Percentiles rank a stretch among this genome's conserved stretches.
phyloP scores from a whole-genome alignment of 2,797 vertebrate genomes.

The Microctenopoma steveboyesi region DNA sequence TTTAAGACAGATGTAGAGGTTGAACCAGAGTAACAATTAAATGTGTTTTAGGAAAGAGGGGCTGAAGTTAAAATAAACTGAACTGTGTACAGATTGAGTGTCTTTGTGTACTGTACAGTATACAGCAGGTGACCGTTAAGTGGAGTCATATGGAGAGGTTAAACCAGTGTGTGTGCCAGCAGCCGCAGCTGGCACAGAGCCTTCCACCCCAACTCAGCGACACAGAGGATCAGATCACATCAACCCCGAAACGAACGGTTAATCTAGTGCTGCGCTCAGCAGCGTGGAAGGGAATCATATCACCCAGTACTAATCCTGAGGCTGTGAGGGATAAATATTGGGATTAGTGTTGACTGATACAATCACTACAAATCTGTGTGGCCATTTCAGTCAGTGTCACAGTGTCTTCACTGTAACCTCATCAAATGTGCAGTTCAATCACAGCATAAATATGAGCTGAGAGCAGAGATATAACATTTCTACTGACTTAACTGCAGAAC shows the following conservation, averaged over 20 bases:
- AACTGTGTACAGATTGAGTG: conserved; percentile 8
- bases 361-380: conserved; percentile 62
- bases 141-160: conserved; percentile 57
- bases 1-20: neutral
- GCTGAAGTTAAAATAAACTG: conserved; percentile 15
- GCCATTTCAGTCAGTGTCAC: conserved; percentile 10
- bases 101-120: conserved; percentile 19
- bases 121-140: conserved; percentile 48
- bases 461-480: neutral
- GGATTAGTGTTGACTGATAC: conserved; percentile 65
- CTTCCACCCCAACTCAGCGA: conserved; percentile 15
- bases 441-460: conserved; percentile 3
- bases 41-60: conserved; percentile 6
- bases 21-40: neutral
- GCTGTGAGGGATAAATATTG: conserved; percentile 75
- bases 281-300: conserved; percentile 69
- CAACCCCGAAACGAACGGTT: conserved; percentile 75
- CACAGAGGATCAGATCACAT: conserved; percentile 69
- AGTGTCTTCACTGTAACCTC: neutral
- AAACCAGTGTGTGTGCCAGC: conserved; percentile 70
- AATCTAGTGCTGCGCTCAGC: conserved; percentile 75
- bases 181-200: conserved; percentile 38
- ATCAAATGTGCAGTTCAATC: neutral
- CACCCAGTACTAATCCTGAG: conserved; percentile 70
- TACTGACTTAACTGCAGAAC: too few species aligned